Evolutionary conservation across 1,140 invertebrate genomes (phyloP).

Genomic region (Zaprionus vittiger): DNA sequence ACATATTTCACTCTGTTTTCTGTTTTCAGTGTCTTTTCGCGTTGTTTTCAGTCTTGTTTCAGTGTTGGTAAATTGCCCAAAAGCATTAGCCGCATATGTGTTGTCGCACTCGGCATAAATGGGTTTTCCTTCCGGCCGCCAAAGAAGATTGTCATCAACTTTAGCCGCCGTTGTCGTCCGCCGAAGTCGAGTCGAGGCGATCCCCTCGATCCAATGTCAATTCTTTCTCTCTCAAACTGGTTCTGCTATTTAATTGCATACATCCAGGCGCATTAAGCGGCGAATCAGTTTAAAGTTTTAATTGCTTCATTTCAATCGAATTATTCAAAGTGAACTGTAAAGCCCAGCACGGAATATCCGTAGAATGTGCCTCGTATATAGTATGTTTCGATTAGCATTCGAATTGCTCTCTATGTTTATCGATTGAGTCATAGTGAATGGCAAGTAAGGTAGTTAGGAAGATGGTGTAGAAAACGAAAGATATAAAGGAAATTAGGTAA

Average conservation of each 20-base stretch:
- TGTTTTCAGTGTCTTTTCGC: not conserved
- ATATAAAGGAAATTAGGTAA: not conserved
- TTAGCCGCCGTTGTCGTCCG: not conserved
- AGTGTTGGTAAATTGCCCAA: constrained; percentile 66
- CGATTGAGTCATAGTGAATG: not conserved
- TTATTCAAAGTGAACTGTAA: not conserved
- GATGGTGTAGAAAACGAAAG: not conserved
- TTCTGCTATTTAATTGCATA: constrained; percentile 51
- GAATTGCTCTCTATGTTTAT: not conserved
- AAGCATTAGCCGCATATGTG: constrained; percentile 47
- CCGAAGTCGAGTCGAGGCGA: not conserved
- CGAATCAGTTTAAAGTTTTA: constrained; percentile 9
- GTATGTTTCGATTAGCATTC: not conserved
- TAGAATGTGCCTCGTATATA: not conserved
- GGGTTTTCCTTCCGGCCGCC: constrained; percentile 67
- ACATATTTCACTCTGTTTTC: constrained; percentile 25
- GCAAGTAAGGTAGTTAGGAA: not conserved
- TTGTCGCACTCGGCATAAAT: constrained; percentile 52
- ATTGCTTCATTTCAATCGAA: constrained; percentile 10
- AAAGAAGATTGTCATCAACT: constrained; percentile 35
- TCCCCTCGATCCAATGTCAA: constrained; percentile 1
- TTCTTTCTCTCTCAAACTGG: constrained; percentile 10
- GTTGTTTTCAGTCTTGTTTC: not conserved
- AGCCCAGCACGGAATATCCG: not conserved
- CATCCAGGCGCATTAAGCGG: constrained; percentile 48